These are phyloP conservation scores for Dendrolimus pini DNA, from an alignment of 2,888 invertebrate species.

Conservation along the genomic window DNA sequence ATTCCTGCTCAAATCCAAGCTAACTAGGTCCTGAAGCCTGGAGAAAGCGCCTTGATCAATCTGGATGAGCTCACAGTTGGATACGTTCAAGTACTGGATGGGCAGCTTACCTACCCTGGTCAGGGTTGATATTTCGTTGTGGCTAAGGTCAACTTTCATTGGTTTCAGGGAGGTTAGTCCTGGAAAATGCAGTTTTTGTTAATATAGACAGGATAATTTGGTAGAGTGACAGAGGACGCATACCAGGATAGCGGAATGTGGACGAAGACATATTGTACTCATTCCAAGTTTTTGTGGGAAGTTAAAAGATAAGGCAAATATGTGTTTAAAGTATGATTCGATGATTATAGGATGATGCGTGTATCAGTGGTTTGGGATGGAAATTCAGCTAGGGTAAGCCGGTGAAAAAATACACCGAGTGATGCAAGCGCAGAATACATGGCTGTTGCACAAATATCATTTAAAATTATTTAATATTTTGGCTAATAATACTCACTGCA, in stretches of 20 bases:
- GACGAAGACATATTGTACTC: not conserved
- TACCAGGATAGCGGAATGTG: too few species aligned
- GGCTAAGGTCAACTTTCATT: slow-evolving; percentile 38
- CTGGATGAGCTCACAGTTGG: slow-evolving; percentile 72
- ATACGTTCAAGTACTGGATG: slow-evolving; percentile 72
- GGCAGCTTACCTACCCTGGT: slow-evolving; percentile 62
- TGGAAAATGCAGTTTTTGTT: slow-evolving; percentile 17
- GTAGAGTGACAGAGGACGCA: too few species aligned
- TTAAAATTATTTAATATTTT: too few species aligned
- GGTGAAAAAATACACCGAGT: too few species aligned
- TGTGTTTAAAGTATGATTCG: too few species aligned
- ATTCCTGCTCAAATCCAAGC: slow-evolving; percentile 82
- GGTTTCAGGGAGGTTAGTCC: slow-evolving; percentile 25
- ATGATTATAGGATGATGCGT: too few species aligned
- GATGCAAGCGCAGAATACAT: too few species aligned
- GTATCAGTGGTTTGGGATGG: too few species aligned
- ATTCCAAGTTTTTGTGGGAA: not conserved
- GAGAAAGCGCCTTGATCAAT: slow-evolving; percentile 77
- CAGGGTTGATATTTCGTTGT: slow-evolving; percentile 45
- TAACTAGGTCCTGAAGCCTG: slow-evolving; percentile 71
- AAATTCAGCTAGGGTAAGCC: too few species aligned
- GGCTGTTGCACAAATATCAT: too few species aligned
- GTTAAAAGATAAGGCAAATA: not conserved
- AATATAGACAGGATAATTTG: too few species aligned
- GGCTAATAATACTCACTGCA: too few species aligned